phyloP scores from a whole-genome alignment of 2,113 vertebrate genomes.

The Chlorodrepanis virens region DNA sequence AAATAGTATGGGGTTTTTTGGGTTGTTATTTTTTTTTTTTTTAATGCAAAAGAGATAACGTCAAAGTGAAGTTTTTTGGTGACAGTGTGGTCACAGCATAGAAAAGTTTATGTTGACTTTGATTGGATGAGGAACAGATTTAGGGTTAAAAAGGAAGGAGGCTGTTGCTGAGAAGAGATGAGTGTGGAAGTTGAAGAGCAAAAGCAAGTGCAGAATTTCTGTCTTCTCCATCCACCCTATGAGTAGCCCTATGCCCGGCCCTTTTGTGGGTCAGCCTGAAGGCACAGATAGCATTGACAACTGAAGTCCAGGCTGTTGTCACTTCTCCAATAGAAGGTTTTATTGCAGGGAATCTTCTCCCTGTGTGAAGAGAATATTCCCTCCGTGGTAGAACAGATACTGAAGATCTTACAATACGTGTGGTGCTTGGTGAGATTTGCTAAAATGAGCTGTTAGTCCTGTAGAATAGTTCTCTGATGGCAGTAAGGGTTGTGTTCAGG shows the following conservation, averaged over 20 bases:
- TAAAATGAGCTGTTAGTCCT: neutral
- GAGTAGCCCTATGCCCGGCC: neutral
- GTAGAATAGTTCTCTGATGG: neutral
- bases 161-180: neutral
- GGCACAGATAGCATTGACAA: neutral
- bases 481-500: neutral
- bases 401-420: rapidly evolving
- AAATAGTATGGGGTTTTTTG: neutral
- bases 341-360: neutral
- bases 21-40: too few relatives aligned
- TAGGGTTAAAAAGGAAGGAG: neutral
- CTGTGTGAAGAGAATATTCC: neutral
- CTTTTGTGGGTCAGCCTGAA: neutral
- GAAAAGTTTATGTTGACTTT: neutral
- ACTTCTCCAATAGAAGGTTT: neutral
- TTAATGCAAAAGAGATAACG: neutral
- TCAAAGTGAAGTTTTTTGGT: neutral
- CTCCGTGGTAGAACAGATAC: neutral
- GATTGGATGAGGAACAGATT: neutral
- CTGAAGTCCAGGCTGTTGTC: neutral
- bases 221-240: neutral
- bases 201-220: neutral
- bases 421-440: neutral
- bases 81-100: neutral
- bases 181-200: neutral